Percentiles rank a stretch among this genome's conserved stretches.
Conservation (phyloP, 2,113 vertebrate genomes). For the Xiphophorus hellerii region DNA sequence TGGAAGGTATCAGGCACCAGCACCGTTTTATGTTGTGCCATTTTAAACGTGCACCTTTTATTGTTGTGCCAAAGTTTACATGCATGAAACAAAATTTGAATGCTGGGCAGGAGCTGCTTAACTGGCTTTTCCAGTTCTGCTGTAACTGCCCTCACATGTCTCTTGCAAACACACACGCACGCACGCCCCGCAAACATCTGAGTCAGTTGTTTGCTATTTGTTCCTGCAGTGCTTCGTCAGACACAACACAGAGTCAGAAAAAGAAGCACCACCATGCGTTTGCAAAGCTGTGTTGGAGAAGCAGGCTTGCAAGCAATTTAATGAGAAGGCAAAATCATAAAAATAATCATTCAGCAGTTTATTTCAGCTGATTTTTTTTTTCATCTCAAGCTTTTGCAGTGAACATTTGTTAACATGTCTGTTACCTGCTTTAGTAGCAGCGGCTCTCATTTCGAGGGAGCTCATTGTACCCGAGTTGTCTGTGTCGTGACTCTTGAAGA, state of each 20-base stretch:
- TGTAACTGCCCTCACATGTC: not conserved
- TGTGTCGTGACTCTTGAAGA: conserved; percentile 61
- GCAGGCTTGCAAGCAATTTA: not conserved
- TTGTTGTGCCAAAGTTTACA: not conserved
- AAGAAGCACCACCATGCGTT: not conserved
- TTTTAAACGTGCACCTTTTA: conserved; percentile 32
- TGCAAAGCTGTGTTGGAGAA: not conserved
- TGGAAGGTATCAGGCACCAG: not conserved
- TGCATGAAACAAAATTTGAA: not conserved
- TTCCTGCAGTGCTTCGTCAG: not conserved
- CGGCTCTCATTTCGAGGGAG: conserved; percentile 69
- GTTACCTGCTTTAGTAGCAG: conserved; percentile 67
- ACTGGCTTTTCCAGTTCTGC: conserved; percentile 49
- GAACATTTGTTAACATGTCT: not conserved
- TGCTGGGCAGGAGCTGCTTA: not conserved
- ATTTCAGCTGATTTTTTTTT: not conserved
- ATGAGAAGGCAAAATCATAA: not conserved
- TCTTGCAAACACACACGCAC: not conserved
- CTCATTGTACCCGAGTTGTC: conserved; percentile 75
- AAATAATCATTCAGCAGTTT: not conserved
- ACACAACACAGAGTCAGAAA: not conserved
- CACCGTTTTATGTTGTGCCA: not conserved
- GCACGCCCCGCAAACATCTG: not conserved
- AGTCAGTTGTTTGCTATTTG: not conserved
- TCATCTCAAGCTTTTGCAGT: not conserved